These are phyloP conservation scores for Saguinus midas DNA, from an alignment of 2,113 vertebrate genomes.

Conservation along the genomic window DNA sequence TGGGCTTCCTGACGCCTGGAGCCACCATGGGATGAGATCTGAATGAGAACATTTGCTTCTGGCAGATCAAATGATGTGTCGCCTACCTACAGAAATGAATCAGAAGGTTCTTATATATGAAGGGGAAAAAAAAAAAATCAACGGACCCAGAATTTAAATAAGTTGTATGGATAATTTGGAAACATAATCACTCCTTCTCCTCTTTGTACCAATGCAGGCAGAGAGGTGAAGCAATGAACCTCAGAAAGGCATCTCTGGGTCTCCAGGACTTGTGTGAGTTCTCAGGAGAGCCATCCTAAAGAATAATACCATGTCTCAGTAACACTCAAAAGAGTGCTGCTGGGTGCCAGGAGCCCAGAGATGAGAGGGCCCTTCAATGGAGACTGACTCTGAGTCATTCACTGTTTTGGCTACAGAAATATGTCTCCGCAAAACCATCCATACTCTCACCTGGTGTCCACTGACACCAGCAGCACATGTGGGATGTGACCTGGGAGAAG, in stretches of 20 bases:
- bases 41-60: constrained; percentile 97
- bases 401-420: background rate
- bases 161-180: background rate
- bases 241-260: background rate
- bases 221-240: background rate
- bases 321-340: too few species aligned
- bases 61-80: constrained; percentile 98
- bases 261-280: background rate
- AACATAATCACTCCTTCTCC: background rate
- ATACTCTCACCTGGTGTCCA: background rate
- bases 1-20: constrained; percentile 98
- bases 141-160: background rate
- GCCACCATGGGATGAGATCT: constrained; percentile 98
- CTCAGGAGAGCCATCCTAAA: background rate
- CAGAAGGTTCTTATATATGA: background rate
- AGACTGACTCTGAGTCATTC: background rate
- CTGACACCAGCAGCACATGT: background rate
- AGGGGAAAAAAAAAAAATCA: background rate
- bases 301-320: background rate
- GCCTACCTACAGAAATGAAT: constrained; percentile 88
- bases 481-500: background rate
- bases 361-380: background rate
- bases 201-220: background rate
- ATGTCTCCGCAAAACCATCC: background rate
- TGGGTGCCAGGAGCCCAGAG: background rate